These are phyloP conservation scores for Brachionus angularis DNA, from an alignment of 1,140 invertebrate genomes.

Conservation along the genomic window DNA sequence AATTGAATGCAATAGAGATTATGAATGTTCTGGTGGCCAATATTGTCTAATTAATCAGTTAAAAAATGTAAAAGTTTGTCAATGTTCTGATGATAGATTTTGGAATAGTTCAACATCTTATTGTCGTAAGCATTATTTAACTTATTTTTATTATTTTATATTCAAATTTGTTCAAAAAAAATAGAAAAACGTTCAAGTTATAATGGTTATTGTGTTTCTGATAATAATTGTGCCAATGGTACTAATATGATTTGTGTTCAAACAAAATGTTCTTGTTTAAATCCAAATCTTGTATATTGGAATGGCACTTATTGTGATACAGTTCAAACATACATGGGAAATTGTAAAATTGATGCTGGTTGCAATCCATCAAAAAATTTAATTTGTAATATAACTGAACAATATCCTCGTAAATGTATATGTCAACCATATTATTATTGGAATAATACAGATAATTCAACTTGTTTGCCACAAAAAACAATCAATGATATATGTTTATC, in stretches of 20 bases:
- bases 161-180: neutral
- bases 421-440: conserved; percentile 16
- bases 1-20: neutral
- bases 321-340: neutral
- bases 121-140: neutral
- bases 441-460: neutral
- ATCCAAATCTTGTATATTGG: conserved; percentile 29
- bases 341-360: neutral
- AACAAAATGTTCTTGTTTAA: conserved; percentile 13
- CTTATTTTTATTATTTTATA: neutral
- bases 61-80: too few species aligned
- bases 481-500: neutral
- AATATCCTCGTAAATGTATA: neutral
- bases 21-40: conserved; percentile 10
- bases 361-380: neutral
- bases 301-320: conserved; percentile 23
- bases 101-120: conserved; percentile 21
- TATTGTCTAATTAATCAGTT: neutral
- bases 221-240: neutral
- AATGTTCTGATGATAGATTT: conserved; percentile 3
- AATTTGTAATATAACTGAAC: conserved; percentile 14
- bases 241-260: conserved; percentile 17
- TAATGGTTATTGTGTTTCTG: neutral
- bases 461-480: neutral
- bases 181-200: neutral